A percentile compares a stretch with the other conserved stretches of the same genome.
phyloP scores from a whole-genome alignment of 2,113 vertebrate species.

The Petrocephalus microphthalmus region DNA sequence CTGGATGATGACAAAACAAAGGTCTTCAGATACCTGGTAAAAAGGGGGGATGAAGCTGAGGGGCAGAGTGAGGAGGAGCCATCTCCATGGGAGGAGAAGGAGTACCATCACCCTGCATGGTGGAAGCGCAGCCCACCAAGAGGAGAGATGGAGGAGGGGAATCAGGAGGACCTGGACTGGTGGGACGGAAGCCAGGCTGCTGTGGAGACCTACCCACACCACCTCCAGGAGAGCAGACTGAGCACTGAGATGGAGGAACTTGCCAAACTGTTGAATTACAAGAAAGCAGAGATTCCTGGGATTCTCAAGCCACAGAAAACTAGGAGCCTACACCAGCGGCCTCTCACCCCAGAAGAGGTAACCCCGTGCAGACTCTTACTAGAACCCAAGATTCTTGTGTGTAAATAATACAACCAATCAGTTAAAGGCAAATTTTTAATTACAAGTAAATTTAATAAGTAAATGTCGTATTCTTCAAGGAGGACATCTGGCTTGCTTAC shows the following conservation, averaged over 20 bases:
- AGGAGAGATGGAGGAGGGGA: conserved; percentile 47
- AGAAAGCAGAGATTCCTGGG: conserved; percentile 70
- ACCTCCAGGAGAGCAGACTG: conserved; percentile 42
- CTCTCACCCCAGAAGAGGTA: conserved; percentile 77
- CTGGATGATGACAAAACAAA: conserved; percentile 37
- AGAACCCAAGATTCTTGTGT: background rate
- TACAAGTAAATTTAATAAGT: no score
- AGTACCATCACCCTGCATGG: conserved; percentile 68
- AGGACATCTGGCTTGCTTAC: background rate
- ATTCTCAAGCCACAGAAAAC: conserved; percentile 53
- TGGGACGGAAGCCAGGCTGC: conserved; percentile 60
- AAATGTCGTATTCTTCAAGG: background rate
- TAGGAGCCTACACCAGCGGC: conserved; percentile 53
- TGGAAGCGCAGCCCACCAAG: conserved; percentile 55
- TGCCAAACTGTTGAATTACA: conserved; percentile 72
- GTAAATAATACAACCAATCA: background rate
- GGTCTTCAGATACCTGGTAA: conserved; percentile 50
- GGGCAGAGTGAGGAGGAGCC: conserved; percentile 37
- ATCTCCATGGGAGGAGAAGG: conserved; percentile 52
- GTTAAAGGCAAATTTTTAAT: background rate
- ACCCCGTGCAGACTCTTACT: background rate
- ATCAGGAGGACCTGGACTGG: conserved; percentile 47
- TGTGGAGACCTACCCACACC: conserved; percentile 33
- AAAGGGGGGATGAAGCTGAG: conserved; percentile 30
- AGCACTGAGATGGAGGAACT: conserved; percentile 68